A percentile compares a stretch with the other conserved stretches of the same genome.
Conservation (phyloP, 2,888 invertebrate genomes). For the Spodoptera picta region DNA sequence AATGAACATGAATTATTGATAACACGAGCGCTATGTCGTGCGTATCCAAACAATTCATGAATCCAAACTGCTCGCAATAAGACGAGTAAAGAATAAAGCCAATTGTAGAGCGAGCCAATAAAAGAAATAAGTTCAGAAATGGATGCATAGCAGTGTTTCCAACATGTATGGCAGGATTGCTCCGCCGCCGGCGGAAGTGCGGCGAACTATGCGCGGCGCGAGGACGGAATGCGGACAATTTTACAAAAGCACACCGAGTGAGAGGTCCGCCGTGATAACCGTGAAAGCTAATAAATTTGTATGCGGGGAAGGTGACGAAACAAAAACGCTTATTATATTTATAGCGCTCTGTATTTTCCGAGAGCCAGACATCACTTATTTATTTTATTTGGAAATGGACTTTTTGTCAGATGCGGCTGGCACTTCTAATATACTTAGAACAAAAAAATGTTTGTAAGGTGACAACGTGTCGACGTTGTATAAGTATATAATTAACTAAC, state of each 20-base stretch:
- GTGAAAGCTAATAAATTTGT: slow-evolving; percentile 83
- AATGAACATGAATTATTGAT: slow-evolving; percentile 61
- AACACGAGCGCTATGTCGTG: slow-evolving; percentile 50
- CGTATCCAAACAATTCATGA: slow-evolving; percentile 53
- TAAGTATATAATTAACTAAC: slow-evolving; percentile 1
- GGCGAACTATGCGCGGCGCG: slow-evolving; percentile 76
- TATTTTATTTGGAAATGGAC: slow-evolving; percentile 36
- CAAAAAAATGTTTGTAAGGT: slow-evolving; percentile 1
- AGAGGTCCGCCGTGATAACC: slow-evolving; percentile 81
- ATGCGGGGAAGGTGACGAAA: slow-evolving; percentile 74
- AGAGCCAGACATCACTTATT: slow-evolving; percentile 23
- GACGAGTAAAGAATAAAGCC: slow-evolving; percentile 61
- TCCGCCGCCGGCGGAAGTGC: slow-evolving; percentile 72
- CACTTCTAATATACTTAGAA: not conserved
- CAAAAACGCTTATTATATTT: slow-evolving; percentile 72
- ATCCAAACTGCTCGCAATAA: slow-evolving; percentile 57
- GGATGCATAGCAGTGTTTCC: slow-evolving; percentile 70
- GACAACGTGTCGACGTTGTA: not conserved
- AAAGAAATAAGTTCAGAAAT: slow-evolving; percentile 64
- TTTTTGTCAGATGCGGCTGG: slow-evolving; percentile 5
- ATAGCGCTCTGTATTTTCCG: slow-evolving; percentile 40
- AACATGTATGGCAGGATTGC: slow-evolving; percentile 72
- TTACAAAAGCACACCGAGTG: slow-evolving; percentile 80
- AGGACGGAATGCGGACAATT: slow-evolving; percentile 81
- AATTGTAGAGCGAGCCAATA: slow-evolving; percentile 63